phyloP scores from a whole-genome alignment of 2,113 vertebrate species.

The Larimichthys crocea region DNA sequence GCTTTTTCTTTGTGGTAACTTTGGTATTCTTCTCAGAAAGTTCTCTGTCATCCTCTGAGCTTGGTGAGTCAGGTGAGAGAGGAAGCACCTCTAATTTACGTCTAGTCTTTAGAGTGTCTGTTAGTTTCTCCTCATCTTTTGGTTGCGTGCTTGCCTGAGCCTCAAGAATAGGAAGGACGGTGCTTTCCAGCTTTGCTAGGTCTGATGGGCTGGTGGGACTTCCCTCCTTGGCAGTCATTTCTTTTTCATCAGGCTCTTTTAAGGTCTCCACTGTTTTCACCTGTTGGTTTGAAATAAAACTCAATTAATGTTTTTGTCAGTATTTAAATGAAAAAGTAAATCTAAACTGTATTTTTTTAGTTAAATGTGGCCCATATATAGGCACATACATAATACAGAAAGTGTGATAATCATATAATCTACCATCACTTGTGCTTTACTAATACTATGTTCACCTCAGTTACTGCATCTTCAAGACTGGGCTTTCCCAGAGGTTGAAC shows the following conservation, averaged over 20 bases:
- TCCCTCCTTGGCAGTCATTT: conserved; percentile 82
- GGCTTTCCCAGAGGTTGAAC: conserved; percentile 59
- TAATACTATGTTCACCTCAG: conserved; percentile 77
- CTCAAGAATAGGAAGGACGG: conserved; percentile 95
- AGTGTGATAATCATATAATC: neutral
- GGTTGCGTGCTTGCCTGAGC: conserved; percentile 86
- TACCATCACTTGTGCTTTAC: conserved; percentile 25
- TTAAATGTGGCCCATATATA: no score
- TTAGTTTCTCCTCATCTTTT: conserved; percentile 75
- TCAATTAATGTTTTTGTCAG: conserved; percentile 2
- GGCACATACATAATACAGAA: neutral
- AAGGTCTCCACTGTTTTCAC: conserved; percentile 81
- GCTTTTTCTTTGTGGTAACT: conserved; percentile 78
- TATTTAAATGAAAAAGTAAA: neutral
- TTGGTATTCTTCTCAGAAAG: conserved; percentile 77
- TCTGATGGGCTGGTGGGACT: conserved; percentile 93
- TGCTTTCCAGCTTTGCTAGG: conserved; percentile 94
- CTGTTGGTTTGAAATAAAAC: conserved; percentile 80
- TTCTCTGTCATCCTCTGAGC: conserved; percentile 87
- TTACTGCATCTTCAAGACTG: conserved; percentile 56
- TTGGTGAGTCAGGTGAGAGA: conserved; percentile 84
- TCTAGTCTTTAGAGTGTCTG: conserved; percentile 81
- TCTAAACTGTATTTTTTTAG: no score
- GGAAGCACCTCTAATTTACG: conserved; percentile 86
- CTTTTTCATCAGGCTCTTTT: conserved; percentile 84